Conservation (phyloP, 1,140 invertebrate species). For the Pseudomyrmex flavicornis region DNA sequence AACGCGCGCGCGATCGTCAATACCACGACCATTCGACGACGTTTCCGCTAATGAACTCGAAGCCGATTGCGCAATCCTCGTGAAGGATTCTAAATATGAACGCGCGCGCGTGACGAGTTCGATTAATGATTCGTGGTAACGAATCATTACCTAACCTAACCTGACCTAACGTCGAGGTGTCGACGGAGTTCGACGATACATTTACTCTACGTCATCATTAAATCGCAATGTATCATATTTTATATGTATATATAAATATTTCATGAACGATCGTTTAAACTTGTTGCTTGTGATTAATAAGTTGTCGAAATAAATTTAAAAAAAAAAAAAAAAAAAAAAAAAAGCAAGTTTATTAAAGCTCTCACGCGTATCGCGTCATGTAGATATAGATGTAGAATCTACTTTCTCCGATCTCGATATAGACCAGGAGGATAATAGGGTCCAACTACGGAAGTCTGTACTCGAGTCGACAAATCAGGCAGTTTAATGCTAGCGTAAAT, state of each 20-base stretch:
- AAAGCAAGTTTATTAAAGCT: no score
- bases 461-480: conserved; percentile 75
- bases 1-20: conserved; percentile 63
- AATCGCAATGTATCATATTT: not conserved
- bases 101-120: not conserved
- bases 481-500: conserved; percentile 77
- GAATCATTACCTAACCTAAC: no score
- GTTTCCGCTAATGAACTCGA: conserved; percentile 71
- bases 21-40: conserved; percentile 64
- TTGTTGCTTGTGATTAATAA: not conserved
- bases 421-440: conserved; percentile 64
- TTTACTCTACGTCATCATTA: not conserved
- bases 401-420: conserved; percentile 45
- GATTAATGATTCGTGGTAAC: conserved; percentile 25
- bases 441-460: conserved; percentile 70
- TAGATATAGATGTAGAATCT: not conserved
- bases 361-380: not conserved
- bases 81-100: not conserved
- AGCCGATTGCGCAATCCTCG: conserved; percentile 1
- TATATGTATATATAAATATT: not conserved
- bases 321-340: no score
- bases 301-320: not conserved
- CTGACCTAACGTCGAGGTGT: not conserved
- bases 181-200: not conserved
- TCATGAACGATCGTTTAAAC: not conserved